A percentile compares a stretch with the other conserved stretches of the same genome.
Evolutionary conservation across 2,888 invertebrate species (phyloP).

Genomic region (Oscheius sp.): DNA sequence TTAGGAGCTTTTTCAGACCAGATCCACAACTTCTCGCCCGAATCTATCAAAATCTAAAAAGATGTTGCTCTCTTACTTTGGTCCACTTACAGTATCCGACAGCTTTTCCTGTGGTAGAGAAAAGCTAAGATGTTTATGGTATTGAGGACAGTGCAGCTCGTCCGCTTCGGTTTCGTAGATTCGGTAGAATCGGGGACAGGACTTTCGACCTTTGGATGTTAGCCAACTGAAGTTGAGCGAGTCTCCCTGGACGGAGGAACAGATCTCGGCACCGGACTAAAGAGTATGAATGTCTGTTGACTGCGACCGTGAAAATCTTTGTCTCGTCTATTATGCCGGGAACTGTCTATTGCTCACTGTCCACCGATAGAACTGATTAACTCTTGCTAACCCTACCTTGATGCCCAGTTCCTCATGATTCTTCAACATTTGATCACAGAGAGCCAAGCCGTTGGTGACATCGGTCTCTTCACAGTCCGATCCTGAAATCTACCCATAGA

Average conservation of each 20-base stretch:
- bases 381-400: not conserved
- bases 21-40: slow-evolving; percentile 62
- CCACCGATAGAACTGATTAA: no score
- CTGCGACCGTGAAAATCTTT: not conserved
- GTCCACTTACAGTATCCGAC: slow-evolving; percentile 29
- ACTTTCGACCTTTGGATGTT: slow-evolving; percentile 37
- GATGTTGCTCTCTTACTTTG: no score
- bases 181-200: slow-evolving; percentile 53
- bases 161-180: slow-evolving; percentile 60
- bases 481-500: not conserved
- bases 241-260: slow-evolving; percentile 52
- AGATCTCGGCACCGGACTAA: slow-evolving; percentile 7
- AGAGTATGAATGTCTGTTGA: not conserved
- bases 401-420: not conserved
- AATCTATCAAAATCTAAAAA: slow-evolving; percentile 57
- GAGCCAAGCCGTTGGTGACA: slow-evolving; percentile 20
- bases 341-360: no score
- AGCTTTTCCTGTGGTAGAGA: slow-evolving; percentile 47
- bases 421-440: not conserved
- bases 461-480: slow-evolving; percentile 12
- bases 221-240: slow-evolving; percentile 42
- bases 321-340: no score
- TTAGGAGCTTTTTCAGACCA: slow-evolving; percentile 59
- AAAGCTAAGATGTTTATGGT: slow-evolving; percentile 50
- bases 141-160: slow-evolving; percentile 42